phyloP scores from a whole-genome alignment of 2,888 invertebrate genomes.

The Heliconius ethilla region DNA sequence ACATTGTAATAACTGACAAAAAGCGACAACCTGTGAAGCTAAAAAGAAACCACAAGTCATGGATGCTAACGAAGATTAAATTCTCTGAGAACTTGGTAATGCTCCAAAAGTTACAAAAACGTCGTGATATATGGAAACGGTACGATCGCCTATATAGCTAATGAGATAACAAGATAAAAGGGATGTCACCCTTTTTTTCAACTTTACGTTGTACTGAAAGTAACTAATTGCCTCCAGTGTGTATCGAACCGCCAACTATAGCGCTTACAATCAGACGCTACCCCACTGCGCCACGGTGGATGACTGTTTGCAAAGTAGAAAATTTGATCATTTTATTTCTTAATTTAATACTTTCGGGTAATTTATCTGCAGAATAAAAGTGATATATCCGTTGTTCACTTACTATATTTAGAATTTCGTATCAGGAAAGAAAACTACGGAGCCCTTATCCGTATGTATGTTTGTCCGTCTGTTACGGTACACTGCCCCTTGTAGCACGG shows the following conservation, averaged over 20 bases:
- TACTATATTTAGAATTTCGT: too few species aligned
- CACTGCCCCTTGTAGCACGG: too few species aligned
- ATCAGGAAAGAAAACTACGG: too few species aligned
- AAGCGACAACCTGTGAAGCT: not conserved
- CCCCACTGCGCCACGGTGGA: not conserved
- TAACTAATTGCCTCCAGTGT: too few species aligned
- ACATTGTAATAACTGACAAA: not conserved
- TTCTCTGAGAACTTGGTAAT: conserved; percentile 13
- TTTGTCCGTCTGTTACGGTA: too few species aligned
- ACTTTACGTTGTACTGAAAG: too few species aligned
- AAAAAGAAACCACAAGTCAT: not conserved
- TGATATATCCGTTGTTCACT: too few species aligned
- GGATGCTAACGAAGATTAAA: conserved; percentile 16
- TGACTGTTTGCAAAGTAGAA: not conserved
- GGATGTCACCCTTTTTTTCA: not conserved
- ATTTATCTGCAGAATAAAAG: not conserved
- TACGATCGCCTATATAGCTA: not conserved
- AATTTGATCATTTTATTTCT: not conserved
- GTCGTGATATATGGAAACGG: not conserved
- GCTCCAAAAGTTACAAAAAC: conserved; percentile 6
- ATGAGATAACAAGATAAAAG: not conserved
- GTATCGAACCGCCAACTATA: too few species aligned
- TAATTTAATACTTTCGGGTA: not conserved
- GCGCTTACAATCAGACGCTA: too few species aligned
- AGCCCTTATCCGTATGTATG: too few species aligned